These are phyloP conservation scores for Hypothenemus hampei DNA, from an alignment of 1,140 invertebrate genomes.

Conservation along the genomic window DNA sequence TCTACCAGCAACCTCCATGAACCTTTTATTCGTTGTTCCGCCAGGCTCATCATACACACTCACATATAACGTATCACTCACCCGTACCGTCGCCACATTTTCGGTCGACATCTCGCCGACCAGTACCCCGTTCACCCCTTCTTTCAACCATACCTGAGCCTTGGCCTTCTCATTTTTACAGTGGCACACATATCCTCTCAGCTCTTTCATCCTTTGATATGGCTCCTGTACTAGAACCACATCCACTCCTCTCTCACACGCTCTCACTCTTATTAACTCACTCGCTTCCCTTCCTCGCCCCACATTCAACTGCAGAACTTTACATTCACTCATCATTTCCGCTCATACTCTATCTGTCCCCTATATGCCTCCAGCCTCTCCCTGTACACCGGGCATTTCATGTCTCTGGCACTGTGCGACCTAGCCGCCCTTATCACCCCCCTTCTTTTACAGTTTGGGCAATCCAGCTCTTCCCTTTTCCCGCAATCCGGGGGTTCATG, in stretches of 20 bases:
- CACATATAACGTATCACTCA: neutral
- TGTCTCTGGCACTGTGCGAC: neutral
- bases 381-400: neutral
- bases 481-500: neutral
- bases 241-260: neutral
- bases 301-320: constrained; percentile 3
- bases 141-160: neutral
- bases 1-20: neutral
- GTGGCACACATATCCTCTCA: neutral
- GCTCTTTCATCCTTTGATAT: neutral
- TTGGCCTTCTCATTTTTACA: neutral
- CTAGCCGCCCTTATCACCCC: neutral
- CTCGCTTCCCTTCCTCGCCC: constrained; percentile 1
- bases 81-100: neutral
- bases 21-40: too few relatives aligned
- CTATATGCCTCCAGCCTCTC: neutral
- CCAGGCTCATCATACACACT: neutral
- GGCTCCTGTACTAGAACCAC: neutral
- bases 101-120: neutral
- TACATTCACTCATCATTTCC: neutral
- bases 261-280: neutral
- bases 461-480: neutral
- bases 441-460: neutral
- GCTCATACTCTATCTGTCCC: neutral
- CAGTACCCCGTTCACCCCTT: neutral